phyloP scores from a whole-genome alignment of 2,797 vertebrate species.

The Potorous gilbertii region DNA sequence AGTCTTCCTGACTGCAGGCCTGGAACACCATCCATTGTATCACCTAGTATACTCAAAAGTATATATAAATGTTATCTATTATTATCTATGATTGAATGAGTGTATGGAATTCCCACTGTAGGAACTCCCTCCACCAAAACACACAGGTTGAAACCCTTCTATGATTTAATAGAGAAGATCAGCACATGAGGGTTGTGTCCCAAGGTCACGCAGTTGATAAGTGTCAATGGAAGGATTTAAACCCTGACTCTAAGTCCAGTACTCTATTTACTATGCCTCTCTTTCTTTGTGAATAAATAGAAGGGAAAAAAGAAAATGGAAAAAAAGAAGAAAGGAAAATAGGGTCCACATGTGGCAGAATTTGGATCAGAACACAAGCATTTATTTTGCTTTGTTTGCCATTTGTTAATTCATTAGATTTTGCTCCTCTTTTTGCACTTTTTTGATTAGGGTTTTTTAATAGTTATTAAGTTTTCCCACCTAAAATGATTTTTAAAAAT shows the following conservation, averaged over 20 bases:
- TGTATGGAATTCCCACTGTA: neutral
- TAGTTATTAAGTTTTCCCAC: neutral
- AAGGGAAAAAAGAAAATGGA: neutral
- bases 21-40: neutral
- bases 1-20: neutral
- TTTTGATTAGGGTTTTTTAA: neutral
- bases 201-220: neutral
- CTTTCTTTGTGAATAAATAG: conserved; percentile 7
- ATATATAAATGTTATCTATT: neutral
- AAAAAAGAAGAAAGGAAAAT: neutral
- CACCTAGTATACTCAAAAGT: neutral
- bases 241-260: neutral
- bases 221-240: neutral
- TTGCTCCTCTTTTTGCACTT: neutral
- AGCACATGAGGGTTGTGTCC: neutral
- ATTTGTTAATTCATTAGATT: neutral
- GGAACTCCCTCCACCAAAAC: neutral
- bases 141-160: neutral
- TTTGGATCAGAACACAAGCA: neutral
- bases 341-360: neutral
- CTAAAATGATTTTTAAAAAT: neutral
- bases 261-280: neutral
- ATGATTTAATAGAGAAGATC: neutral
- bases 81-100: neutral
- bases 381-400: neutral